Evolutionary conservation across 2,113 vertebrate species (phyloP), one percentile per base, ranked within the genome.

Genomic region (Petromus typicus): DNA sequence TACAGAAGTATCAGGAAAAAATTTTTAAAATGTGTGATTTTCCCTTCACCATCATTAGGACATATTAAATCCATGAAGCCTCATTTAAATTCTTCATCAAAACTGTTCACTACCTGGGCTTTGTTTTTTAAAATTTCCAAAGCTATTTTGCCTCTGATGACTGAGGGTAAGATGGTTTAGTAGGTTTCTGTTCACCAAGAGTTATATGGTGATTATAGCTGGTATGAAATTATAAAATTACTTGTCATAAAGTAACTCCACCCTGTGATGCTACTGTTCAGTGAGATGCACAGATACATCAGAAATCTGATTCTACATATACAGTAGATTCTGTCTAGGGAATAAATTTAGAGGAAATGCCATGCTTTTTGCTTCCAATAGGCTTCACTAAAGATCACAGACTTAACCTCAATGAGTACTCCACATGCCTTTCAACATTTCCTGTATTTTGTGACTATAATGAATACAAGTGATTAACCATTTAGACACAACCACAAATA

Each of bases 141-240:
- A 98, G 97, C 96, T 96, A 97, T 91, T 98, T 99, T 99, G 99
- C 98, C 98, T 99, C 98, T 94, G 97, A 95, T 79, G 97, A 96
- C 93, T 89, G 97, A 97, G 18, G 96, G 96, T 97, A 98, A 98
- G 99, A 98, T 96, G 98, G 97, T 97, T 98, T 98, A 98, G 98
- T 98, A 98, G 97, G 59, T 92, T 98, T 98, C 98, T 98, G 98
- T 98, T 96, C 98, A 98, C 97, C 96, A 98, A 94, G 83, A 98
- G 98, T 91, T 98, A 98, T 94, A 98, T 90, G n/a, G 12, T 94
- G 98, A 99, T 59, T 98, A 94, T 89, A 98, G 98, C 99, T 99
- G 95, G 95, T 97, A 96, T 98, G 69, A 98, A 98, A 93, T 97
- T 97, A 96, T 87, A 43, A 98, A 97, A 98, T 96, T 94, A 76